Evolutionary conservation across 2,888 invertebrate species (phyloP), one percentile per base, ranked within the genome.

Genomic region (Epinotia ramella): DNA sequence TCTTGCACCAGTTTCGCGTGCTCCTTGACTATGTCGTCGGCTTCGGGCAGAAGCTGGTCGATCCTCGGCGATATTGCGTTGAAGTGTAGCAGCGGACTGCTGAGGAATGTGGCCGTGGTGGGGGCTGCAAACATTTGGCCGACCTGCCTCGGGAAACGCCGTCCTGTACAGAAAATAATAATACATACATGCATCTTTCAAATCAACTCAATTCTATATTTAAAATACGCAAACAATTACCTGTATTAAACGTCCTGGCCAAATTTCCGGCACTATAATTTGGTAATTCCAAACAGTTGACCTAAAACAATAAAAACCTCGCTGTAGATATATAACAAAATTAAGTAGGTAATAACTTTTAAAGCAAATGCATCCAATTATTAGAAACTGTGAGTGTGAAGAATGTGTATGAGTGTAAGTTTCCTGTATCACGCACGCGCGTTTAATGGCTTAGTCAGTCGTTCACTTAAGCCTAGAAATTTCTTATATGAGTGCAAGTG

Each of bases 1-100:
- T 94, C 94, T 77, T 92, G 93, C 7, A 94, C 94, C 28, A 94
- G 84, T 80, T 94, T 93, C 0, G 94, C 94, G 79, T 94, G 94
- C 77, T 94, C 94, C 77, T 89, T 93, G 9, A 91, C 86, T 3
- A 92, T 87, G 53, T 91, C 91, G 28, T 89, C 86, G n/a, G 84
- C 82, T 53, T 84, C 86, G 2, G 87, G 84, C 12, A 87, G 77
- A 28, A 84, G 75, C 12, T 82, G 78, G 75, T 89, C 88, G n/a
- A 86, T 78, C 56, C 86, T 83, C 2, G 86, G 83, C 5, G 82
- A 78, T 78, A 86, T 79, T 79, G 84, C 79, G 78, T 85, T 80
- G 67, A 82, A 73, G 73, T 84, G 82, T 67, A 81, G 74, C 63
- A 79, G 60, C 7, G 81, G 79, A 60, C 79, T 70, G 44, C 73